phyloP scores from a whole-genome alignment of 1,140 invertebrate genomes.

The Acromyrmex echinatior region DNA sequence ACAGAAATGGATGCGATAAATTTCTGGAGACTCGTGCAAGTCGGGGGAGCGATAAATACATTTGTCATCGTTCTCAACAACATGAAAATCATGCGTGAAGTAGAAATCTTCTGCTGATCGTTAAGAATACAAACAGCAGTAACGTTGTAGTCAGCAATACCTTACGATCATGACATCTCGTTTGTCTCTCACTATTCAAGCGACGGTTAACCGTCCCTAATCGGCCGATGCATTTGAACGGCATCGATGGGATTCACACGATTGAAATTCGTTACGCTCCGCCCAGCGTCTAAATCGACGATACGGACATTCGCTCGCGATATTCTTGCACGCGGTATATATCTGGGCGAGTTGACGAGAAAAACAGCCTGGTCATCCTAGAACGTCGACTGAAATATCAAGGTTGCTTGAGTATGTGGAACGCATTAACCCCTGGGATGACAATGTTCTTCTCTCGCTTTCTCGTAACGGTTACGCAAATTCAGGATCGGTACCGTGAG shows the following conservation, averaged over 20 bases:
- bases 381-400: slow-evolving; percentile 68
- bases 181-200: slow-evolving; percentile 41
- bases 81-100: slow-evolving; percentile 28
- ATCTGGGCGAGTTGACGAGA: slow-evolving; percentile 52
- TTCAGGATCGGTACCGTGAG: slow-evolving; percentile 59
- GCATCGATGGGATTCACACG: slow-evolving; percentile 55
- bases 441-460: slow-evolving; percentile 68
- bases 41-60: not conserved
- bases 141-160: slow-evolving; percentile 5
- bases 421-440: slow-evolving; percentile 58
- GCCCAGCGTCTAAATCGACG: slow-evolving; percentile 40
- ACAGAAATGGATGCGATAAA: not conserved
- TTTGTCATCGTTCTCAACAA: not conserved
- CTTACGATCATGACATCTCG: slow-evolving; percentile 37
- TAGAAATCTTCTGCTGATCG: slow-evolving; percentile 20
- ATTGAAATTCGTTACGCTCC: slow-evolving; percentile 53
- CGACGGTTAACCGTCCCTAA: slow-evolving; percentile 48
- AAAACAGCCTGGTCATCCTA: slow-evolving; percentile 72
- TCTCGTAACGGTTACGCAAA: slow-evolving; percentile 67
- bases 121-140: slow-evolving; percentile 46
- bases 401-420: slow-evolving; percentile 62
- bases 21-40: not conserved
- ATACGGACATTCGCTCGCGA: slow-evolving; percentile 14
- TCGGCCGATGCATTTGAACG: slow-evolving; percentile 44
- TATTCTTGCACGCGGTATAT: slow-evolving; percentile 21